Base-by-base conservation (phyloP, 2,113 vertebrate genomes). In the Tachycineta bicolor region DNA sequence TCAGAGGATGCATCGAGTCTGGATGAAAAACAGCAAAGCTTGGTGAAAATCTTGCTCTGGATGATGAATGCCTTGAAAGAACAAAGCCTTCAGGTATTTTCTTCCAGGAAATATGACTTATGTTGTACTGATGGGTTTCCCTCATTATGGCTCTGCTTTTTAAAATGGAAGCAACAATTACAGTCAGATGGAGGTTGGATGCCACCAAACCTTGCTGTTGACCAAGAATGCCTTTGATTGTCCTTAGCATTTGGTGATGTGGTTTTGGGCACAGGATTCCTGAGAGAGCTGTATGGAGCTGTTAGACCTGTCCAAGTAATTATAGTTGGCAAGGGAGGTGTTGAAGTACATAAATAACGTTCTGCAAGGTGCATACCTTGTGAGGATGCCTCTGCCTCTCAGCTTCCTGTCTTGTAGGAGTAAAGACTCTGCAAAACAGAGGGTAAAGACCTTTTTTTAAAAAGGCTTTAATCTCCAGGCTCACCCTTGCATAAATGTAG, bases 391-490 rank as follows among this genome's bases (percentile, higher is more conserved):
- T 89, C 75, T 94, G 79, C 71, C 74, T 85, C 62, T 93, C 49
- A 25, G 44, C 60, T 94, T 96, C 74, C 74, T 94, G 76, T 55
- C 65, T 94, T 20, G 69, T 91, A 71, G 56, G 62, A 93, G 70
- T 85, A 82, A 93, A 68, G 91, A 44, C 33, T 79, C 92, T 95
- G 52, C 28, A 49, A 9, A 76, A 58, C 60, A 75, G 65, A 93
- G 39, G 58, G 73, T 44, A 76, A 92, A 92, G 18, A 21, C 64
- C 64, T 67, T 63, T 62, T 56, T 69, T 25, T 9, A 1, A 4
- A 11, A 41, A 46, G 25, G 20, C 24, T 60, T 83, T 68, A 60
- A 81, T 70, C 87, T 87, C 46, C 25, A 71, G 34, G 12, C 56
- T 87, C 0, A 0, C 43, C 60, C 74, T 46, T 81, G 31, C 43